phyloP scores from a whole-genome alignment of 1,140 invertebrate species.

The Nymphalis io region DNA sequence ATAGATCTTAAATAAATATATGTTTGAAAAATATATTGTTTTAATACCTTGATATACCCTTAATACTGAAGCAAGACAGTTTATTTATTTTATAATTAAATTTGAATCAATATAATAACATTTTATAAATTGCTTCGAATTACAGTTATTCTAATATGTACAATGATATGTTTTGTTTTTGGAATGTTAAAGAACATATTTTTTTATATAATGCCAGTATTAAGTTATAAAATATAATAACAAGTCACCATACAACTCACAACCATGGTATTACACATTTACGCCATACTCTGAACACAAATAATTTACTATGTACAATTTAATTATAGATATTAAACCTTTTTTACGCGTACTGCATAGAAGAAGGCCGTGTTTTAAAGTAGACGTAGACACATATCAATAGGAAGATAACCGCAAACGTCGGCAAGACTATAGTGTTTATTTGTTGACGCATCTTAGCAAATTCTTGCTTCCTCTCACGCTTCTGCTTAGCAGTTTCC shows the following conservation, averaged over 20 bases:
- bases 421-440: constrained; percentile 88
- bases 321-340: background rate
- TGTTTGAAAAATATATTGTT: constrained; percentile 14
- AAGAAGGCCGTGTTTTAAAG: constrained; percentile 85
- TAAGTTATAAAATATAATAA: background rate
- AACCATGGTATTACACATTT: constrained; percentile 32
- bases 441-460: constrained; percentile 88
- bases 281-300: constrained; percentile 2
- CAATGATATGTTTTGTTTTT: constrained; percentile 23
- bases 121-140: background rate
- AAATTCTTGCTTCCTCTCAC: constrained; percentile 91
- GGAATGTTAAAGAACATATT: constrained; percentile 15
- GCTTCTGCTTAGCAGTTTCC: constrained; percentile 91
- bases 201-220: background rate
- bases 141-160: constrained; percentile 9
- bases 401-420: constrained; percentile 84
- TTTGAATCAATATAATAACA: background rate
- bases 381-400: constrained; percentile 90
- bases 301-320: constrained; percentile 26
- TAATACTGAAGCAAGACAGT: constrained; percentile 8
- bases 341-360: constrained; percentile 69
- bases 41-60: constrained; percentile 9
- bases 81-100: background rate
- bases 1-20: constrained; percentile 26
- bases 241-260: constrained; percentile 33